These are phyloP conservation scores for Hydriomena furcata DNA, from an alignment of 2,888 invertebrate genomes.

Conservation along the genomic window DNA sequence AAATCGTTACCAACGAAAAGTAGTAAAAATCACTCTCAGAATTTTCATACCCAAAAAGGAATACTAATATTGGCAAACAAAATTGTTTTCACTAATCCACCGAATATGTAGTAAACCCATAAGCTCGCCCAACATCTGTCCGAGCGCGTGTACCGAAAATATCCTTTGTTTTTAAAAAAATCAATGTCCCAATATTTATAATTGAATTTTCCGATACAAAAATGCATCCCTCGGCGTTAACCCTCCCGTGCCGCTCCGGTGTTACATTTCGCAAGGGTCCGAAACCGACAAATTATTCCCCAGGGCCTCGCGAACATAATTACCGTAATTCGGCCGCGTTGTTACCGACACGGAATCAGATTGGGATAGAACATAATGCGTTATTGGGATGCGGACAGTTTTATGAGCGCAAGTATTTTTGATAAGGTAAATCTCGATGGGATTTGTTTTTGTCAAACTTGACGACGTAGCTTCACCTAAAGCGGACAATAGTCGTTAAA, in stretches of 20 bases:
- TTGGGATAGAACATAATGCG: constrained; percentile 27
- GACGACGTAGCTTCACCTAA: no score
- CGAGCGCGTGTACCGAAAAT: constrained; percentile 7
- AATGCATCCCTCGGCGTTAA: constrained; percentile 42
- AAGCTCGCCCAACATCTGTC: constrained; percentile 19
- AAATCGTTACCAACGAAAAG: no score
- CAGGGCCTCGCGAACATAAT: constrained; percentile 63
- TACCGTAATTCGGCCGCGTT: constrained; percentile 71
- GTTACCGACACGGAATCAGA: constrained; percentile 50
- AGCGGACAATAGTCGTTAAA: no score
- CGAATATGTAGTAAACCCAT: constrained; percentile 12
- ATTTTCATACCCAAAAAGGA: neutral
- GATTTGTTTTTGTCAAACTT: no score
- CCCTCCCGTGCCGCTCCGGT: constrained; percentile 37
- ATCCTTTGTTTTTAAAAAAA: constrained; percentile 19
- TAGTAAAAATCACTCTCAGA: neutral
- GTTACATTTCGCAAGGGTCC: constrained; percentile 63
- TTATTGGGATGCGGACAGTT: constrained; percentile 15
- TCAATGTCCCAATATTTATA: constrained; percentile 27
- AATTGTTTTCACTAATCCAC: constrained; percentile 16
- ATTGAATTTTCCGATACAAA: constrained; percentile 40
- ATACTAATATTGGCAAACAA: constrained; percentile 4
- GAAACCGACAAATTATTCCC: constrained; percentile 64
- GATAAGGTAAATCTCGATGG: no score
- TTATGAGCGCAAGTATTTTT: constrained; percentile 2